Evolutionary conservation across 2,113 vertebrate genomes (phyloP).

Genomic region (Scatophagus argus): DNA sequence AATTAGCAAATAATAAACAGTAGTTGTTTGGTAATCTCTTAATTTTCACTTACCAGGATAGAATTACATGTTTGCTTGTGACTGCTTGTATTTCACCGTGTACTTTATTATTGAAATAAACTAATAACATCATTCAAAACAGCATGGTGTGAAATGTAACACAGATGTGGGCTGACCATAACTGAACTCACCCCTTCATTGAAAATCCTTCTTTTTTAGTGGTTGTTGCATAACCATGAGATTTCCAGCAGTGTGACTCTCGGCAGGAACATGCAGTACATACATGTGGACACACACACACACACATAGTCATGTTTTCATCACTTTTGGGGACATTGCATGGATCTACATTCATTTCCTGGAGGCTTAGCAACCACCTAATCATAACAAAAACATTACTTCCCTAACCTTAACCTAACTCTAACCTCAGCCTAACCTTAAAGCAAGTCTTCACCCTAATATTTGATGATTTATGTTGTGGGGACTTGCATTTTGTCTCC

Average conservation of each 20-base stretch:
- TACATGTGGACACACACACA: slow-evolving; percentile 6
- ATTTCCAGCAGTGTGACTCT: slow-evolving; percentile 16
- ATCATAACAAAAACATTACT: too few relatives aligned
- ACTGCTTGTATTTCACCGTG: too few relatives aligned
- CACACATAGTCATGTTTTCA: too few relatives aligned
- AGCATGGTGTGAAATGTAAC: not conserved
- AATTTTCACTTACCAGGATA: not conserved
- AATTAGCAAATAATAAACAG: not conserved
- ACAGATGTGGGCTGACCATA: slow-evolving; percentile 10
- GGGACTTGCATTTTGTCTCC: too few relatives aligned
- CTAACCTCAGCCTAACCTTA: too few relatives aligned
- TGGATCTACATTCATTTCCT: too few relatives aligned
- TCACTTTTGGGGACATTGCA: too few relatives aligned
- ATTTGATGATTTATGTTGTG: too few relatives aligned
- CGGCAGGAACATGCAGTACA: slow-evolving; percentile 11
- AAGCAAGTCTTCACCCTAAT: too few relatives aligned
- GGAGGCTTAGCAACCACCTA: too few relatives aligned
- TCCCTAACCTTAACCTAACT: too few relatives aligned
- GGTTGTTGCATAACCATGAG: slow-evolving; percentile 29
- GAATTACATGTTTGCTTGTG: not conserved
- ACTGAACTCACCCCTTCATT: not conserved
- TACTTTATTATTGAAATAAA: too few relatives aligned
- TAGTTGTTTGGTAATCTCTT: not conserved
- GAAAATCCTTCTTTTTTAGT: not conserved
- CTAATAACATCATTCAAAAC: not conserved